Conservation (phyloP, 2,888 invertebrate species). For the Chironomus tentans region DNA sequence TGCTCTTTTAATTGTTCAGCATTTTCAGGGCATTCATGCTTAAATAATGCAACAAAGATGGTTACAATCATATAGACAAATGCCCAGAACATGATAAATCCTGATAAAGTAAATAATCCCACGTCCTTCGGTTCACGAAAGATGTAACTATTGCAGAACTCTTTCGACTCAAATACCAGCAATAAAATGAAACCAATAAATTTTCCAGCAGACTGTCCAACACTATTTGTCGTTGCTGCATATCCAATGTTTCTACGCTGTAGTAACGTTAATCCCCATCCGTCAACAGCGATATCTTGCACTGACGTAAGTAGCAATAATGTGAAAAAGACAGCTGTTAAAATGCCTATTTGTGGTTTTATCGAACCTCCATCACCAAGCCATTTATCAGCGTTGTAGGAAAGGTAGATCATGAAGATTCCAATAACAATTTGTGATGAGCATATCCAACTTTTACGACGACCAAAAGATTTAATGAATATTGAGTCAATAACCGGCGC, state of each 20-base stretch:
- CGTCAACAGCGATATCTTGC: constrained; percentile 98
- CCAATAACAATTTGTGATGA: constrained; percentile 90
- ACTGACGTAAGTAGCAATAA: constrained; percentile 96
- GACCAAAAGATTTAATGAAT: constrained; percentile 73
- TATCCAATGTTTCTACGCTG: constrained; percentile 95
- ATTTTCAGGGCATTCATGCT: constrained; percentile 59
- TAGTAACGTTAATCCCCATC: constrained; percentile 98
- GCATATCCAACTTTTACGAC: constrained; percentile 94
- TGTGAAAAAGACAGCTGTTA: constrained; percentile 83
- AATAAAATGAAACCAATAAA: constrained; percentile 95
- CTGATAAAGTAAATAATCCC: constrained; percentile 61
- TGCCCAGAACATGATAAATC: constrained; percentile 93
- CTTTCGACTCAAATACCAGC: constrained; percentile 88
- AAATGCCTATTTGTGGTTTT: constrained; percentile 59
- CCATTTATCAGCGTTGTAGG: constrained; percentile 62
- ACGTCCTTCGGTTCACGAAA: constrained; percentile 57
- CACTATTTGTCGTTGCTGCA: constrained; percentile 97
- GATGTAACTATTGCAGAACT: constrained; percentile 91
- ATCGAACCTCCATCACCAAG: constrained; percentile 46
- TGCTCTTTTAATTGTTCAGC: constrained; percentile 33
- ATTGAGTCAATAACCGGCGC: constrained; percentile 95
- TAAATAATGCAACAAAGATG: constrained; percentile 76
- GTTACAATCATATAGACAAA: constrained; percentile 83
- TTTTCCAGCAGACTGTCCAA: constrained; percentile 96
- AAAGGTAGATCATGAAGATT: constrained; percentile 79